A percentile compares a stretch with the other conserved stretches of the same genome.
phyloP scores from a whole-genome alignment of 2,888 invertebrate genomes.

The Netelia melanura region DNA sequence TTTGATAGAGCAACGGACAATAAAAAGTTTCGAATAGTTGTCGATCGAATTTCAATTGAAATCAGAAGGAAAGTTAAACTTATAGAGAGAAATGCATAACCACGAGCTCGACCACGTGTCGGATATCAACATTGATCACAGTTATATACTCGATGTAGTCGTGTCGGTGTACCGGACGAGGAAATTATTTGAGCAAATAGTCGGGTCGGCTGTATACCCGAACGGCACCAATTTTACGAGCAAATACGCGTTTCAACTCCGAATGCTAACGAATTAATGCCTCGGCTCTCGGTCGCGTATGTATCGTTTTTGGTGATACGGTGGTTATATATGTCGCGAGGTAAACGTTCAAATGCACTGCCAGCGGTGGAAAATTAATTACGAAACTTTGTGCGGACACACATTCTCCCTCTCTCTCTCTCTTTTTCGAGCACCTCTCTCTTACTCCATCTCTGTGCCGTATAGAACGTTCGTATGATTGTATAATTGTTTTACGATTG shows the following conservation, averaged over 20 bases:
- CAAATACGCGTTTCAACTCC: conserved; percentile 78
- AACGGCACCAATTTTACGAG: conserved; percentile 79
- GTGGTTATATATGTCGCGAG: conserved; percentile 67
- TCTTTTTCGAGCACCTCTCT: conserved; percentile 16
- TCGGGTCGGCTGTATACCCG: conserved; percentile 70
- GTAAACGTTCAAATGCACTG: conserved; percentile 77
- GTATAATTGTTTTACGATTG: conserved; percentile 82
- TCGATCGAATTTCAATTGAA: conserved; percentile 21
- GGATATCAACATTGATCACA: conserved; percentile 66
- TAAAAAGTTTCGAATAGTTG: background rate
- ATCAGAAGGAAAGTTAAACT: conserved; percentile 23
- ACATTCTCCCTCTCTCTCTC: conserved; percentile 23
- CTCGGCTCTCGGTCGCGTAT: conserved; percentile 67
- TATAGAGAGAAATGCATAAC: conserved; percentile 40
- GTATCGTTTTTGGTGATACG: conserved; percentile 44
- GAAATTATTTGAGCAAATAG: conserved; percentile 81
- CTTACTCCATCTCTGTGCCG: conserved; percentile 4
- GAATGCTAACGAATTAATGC: conserved; percentile 80
- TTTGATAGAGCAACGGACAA: background rate
- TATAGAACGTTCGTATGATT: conserved; percentile 74
- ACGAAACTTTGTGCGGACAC: conserved; percentile 67
- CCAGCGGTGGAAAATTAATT: conserved; percentile 78
- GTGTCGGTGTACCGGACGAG: conserved; percentile 59
- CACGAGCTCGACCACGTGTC: conserved; percentile 59
- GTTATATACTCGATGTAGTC: conserved; percentile 25